Base-by-base conservation (phyloP, 2,888 invertebrate genomes). In the Agrotis segetum region DNA sequence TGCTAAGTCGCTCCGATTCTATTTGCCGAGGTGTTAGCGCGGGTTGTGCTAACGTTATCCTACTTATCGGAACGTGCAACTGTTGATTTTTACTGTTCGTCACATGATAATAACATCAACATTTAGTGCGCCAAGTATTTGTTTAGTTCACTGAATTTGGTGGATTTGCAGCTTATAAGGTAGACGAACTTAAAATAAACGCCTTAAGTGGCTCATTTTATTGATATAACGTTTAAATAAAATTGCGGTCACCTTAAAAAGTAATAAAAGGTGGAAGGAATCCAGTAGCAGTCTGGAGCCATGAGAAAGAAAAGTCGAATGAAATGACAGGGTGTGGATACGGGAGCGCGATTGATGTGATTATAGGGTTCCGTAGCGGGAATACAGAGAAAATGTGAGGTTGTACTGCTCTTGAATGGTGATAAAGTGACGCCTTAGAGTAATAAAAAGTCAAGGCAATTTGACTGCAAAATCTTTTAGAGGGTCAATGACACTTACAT, bases 261-360 rank as follows among this genome's bases (percentile, higher is more conserved):
- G 86, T 81, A 89, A 90, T 91, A 92, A 93, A 94, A 92, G 90
- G 81, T 79, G 84, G 88, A 88, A 88, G 92, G 93, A 94, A 94
- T 95, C 88, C 96, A 94, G 96, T 95, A 96, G 96, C 96, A 88
- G 90, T 89, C 89, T 89, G 91, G 90, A 92, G 85, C 92, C 95
- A 94, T 95, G 96, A 95, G 95, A 96, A 96, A 95, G 95, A 93
- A 89, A 90, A 89, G 90, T 88, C 85, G 90, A 92, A 92, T 93
- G 89, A 92, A 91, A 91, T 89, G 91, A 91, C 89, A 87, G 88
- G 85, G 74, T 79, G 83, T 81, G 83, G 72, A 74, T 85, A 81
- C 80, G 77, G 79, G 81, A 77, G 79, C 80, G 76, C 71, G 84
- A 77, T 66, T 76, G 72, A 87, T 71, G 81, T 86, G 78, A 84